A percentile compares a stretch with the other conserved stretches of the same genome.
phyloP scores from a whole-genome alignment of 2,113 vertebrate genomes.

The Orientallactaga bullata region DNA sequence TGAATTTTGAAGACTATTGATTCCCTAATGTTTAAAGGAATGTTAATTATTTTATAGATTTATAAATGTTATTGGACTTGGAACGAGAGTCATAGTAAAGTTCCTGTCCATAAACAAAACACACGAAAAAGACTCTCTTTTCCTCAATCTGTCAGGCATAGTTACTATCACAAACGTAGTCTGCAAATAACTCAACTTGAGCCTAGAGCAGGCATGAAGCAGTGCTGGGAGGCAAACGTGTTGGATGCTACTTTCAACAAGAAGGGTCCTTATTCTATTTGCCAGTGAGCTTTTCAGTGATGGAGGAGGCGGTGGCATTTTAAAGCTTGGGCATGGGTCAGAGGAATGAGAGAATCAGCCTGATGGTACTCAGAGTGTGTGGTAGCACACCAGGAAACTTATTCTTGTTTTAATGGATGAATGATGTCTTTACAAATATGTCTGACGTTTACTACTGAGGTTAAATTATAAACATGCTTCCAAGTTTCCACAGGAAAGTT shows the following conservation, averaged over 20 bases:
- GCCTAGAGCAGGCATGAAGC: neutral
- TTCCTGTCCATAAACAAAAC: neutral
- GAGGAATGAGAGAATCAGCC: neutral
- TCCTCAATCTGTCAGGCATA: neutral
- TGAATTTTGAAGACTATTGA: neutral
- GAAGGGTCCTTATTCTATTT: neutral
- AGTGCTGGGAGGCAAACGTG: neutral
- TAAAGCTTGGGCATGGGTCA: neutral
- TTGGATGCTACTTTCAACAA: neutral
- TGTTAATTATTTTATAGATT: neutral
- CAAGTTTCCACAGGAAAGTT: neutral
- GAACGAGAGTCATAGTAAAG: neutral
- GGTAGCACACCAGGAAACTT: neutral
- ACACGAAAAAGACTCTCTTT: neutral
- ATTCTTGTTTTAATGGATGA: neutral
- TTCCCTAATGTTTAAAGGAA: constrained; percentile 21
- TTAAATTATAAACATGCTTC: neutral
- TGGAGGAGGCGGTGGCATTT: neutral
- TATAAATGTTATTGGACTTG: neutral
- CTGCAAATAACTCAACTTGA: neutral
- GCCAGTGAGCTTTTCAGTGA: neutral
- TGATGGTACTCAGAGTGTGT: neutral
- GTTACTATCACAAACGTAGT: neutral
- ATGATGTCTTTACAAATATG: neutral
- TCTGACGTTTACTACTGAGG: neutral